Base-by-base conservation (phyloP, 2,797 vertebrate species). In the Ispidina lecontei region DNA sequence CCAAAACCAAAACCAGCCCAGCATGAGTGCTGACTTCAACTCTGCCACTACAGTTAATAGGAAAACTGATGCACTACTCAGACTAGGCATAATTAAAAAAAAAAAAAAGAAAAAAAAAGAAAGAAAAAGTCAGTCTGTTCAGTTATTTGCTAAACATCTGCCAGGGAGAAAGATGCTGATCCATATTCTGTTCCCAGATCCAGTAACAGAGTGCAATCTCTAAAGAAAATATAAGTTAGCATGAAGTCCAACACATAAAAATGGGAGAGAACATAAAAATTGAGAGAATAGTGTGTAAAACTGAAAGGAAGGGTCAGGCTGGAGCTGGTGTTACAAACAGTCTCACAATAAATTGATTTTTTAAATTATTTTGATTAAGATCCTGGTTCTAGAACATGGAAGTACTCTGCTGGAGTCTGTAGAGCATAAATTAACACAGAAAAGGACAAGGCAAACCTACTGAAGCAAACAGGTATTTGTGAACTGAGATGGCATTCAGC, bases 31-130 rank as follows among this genome's bases (percentile, higher is more conserved):
- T 83, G 72, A 84, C 43, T 31, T 89, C 76, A 84, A 62, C 75
- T 93, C 89, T 93, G 54, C 46, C 82, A 80, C 87, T 93, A 39
- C 43, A 94, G 20, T 46, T 87, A 76, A 43, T 8, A 82, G 29
- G 43, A 76, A 89, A 74, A 86, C 17, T 49, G 54, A 64, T 54
- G 55, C 23, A 37, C 10, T 58, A 35, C n/a, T 65, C 80, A 74
- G 41, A 8, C 13, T 69, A 39, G 17, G 39, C 29, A n/a, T 55
- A 72, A 74, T 49, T 44, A 72, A 75, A 26, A 84, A 77, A 19
- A 67, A 17, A 46, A 72, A 49, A 71, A 37, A 14, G 9, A 37
- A 37, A 6, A 13, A 6, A 39, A 39, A 39, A 39, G 14, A 14
- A 39, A 39, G 37, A 39, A 39, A 39, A 39, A 39, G 37, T 39